phyloP scores from a whole-genome alignment of 2,888 invertebrate species.

The Spodoptera exigua region DNA sequence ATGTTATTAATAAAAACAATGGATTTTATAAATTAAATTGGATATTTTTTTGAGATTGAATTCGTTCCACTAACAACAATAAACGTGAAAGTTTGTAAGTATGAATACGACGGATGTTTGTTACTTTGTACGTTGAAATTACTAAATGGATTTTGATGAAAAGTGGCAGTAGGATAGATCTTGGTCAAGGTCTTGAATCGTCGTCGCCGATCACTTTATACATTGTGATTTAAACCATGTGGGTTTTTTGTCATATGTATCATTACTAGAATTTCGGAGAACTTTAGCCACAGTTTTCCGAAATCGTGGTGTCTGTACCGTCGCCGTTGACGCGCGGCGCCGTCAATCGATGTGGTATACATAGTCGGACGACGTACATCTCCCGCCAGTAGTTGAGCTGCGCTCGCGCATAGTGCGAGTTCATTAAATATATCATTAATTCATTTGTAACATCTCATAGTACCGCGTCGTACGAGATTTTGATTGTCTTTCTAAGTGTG shows the following conservation, averaged over 20 bases:
- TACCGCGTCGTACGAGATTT: conserved; percentile 26
- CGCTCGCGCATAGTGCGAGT: conserved; percentile 61
- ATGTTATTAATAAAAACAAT: no score
- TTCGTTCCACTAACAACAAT: no score
- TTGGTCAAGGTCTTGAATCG: no score
- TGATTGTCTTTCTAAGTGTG: conserved; percentile 28
- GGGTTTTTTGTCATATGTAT: conserved; percentile 12
- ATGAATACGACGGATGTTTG: no score
- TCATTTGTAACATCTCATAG: conserved; percentile 19
- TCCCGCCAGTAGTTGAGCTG: conserved; percentile 68
- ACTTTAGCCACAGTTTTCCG: conserved; percentile 37
- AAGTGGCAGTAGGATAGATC: no score
- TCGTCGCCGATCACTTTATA: no score
- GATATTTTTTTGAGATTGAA: no score
- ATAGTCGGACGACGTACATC: conserved; percentile 57
- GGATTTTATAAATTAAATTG: no score
- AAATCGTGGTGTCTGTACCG: conserved; percentile 55
- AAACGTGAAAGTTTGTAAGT: no score
- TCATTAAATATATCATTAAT: conserved; percentile 40
- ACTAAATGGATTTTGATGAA: no score
- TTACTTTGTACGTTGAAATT: no score
- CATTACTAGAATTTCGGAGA: conserved; percentile 17
- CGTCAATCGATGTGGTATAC: conserved; percentile 46
- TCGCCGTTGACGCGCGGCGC: conserved; percentile 47
- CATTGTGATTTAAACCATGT: no score